phyloP scores from a whole-genome alignment of 2,888 invertebrate species.

The Dinocampus coccinellae region DNA sequence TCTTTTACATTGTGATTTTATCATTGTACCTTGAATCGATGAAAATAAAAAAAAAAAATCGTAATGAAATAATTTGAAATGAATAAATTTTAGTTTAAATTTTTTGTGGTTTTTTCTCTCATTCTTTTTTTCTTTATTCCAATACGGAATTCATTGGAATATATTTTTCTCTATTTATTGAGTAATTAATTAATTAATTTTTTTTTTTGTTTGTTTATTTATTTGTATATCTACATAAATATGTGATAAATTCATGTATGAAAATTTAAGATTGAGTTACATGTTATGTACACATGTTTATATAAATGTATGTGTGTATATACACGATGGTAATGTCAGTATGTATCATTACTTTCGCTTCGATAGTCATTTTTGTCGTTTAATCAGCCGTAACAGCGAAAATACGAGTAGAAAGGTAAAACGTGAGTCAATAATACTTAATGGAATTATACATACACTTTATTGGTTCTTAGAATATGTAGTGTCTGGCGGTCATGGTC shows the following conservation, averaged over 20 bases:
- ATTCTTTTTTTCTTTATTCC: too few species aligned
- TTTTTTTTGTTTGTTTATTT: too few species aligned
- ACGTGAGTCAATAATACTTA: slow-evolving; percentile 26
- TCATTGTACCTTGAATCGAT: not conserved
- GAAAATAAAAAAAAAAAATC: too few species aligned
- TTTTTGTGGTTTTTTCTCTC: too few species aligned
- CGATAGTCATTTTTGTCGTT: slow-evolving; percentile 20
- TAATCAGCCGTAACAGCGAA: slow-evolving; percentile 27
- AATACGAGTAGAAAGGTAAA: slow-evolving; percentile 26
- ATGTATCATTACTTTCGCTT: slow-evolving; percentile 25
- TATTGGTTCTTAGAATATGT: too few species aligned
- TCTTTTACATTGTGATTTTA: not conserved
- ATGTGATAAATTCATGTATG: too few species aligned
- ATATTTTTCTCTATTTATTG: not conserved
- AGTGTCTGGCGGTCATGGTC: slow-evolving; percentile 26
- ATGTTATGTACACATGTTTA: too few species aligned
- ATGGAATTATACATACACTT: not conserved
- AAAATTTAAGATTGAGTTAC: too few species aligned
- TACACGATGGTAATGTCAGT: not conserved
- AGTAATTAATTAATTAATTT: too few species aligned
- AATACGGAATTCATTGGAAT: not conserved
- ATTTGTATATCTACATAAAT: too few species aligned
- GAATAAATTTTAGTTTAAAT: too few species aligned
- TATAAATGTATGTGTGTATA: not conserved
- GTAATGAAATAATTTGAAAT: too few species aligned